Percentiles rank a stretch among this genome's conserved stretches.
phyloP scores from a whole-genome alignment of 2,797 vertebrate genomes.

The Moxostoma hubbsi region DNA sequence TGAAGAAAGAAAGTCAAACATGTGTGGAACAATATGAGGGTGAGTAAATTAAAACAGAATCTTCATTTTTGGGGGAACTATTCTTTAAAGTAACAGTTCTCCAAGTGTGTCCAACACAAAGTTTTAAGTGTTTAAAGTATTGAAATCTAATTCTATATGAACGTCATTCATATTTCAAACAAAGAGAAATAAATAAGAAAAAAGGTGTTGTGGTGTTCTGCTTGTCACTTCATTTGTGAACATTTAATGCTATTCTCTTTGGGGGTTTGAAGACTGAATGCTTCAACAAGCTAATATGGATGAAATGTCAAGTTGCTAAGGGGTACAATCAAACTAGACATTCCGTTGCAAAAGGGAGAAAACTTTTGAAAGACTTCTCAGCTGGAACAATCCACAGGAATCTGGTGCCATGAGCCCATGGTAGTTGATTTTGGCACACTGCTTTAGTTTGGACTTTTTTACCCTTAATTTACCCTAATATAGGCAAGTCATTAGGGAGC shows the following conservation, averaged over 20 bases:
- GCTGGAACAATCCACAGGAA: conserved; percentile 42
- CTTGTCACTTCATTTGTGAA: conserved; percentile 16
- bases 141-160: background rate
- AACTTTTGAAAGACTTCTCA: conserved; percentile 39
- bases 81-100: too few species aligned
- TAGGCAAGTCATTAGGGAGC: conserved; percentile 70
- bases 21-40: too few species aligned
- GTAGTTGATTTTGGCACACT: conserved; percentile 65
- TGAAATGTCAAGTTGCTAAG: conserved; percentile 43
- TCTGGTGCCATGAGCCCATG: conserved; percentile 59
- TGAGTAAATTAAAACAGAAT: too few species aligned
- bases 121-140: background rate
- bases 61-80: too few species aligned
- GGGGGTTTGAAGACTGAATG: conserved; percentile 42
- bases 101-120: background rate
- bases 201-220: conserved; percentile 46
- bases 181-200: conserved; percentile 9
- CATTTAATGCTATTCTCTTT: conserved; percentile 18
- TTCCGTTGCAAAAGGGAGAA: conserved; percentile 24
- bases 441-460: conserved; percentile 59
- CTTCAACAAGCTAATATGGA: conserved; percentile 43
- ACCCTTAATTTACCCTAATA: conserved; percentile 65
- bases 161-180: conserved; percentile 1
- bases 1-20: too few species aligned
- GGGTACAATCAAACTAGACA: conserved; percentile 40